A percentile compares a stretch with the other conserved stretches of the same genome.
phyloP scores from a whole-genome alignment of 2,797 vertebrate genomes.

The Liparis tanakae region DNA sequence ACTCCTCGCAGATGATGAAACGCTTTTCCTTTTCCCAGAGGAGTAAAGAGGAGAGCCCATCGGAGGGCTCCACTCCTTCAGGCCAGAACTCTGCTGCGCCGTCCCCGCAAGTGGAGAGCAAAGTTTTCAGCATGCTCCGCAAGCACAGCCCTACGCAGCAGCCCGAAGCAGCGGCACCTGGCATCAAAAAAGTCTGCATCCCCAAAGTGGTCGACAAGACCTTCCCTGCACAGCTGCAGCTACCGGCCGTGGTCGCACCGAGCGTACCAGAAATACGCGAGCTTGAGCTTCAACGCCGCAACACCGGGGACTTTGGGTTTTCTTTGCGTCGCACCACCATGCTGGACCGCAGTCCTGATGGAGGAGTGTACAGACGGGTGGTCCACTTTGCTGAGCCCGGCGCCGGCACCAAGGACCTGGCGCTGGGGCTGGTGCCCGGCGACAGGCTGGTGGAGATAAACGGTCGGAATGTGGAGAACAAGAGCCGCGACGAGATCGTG shows the following conservation, averaged over 20 bases:
- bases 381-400: slow-evolving; percentile 97
- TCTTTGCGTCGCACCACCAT: slow-evolving; percentile 95
- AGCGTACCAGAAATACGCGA: slow-evolving; percentile 84
- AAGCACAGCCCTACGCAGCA: slow-evolving; percentile 77
- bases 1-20: slow-evolving; percentile 95
- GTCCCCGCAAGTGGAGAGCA: slow-evolving; percentile 92
- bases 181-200: slow-evolving; percentile 73
- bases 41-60: slow-evolving; percentile 94
- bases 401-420: slow-evolving; percentile 95
- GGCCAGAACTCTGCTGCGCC: slow-evolving; percentile 92
- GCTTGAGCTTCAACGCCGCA: slow-evolving; percentile 92
- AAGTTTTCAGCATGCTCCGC: slow-evolving; percentile 86
- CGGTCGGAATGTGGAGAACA: slow-evolving; percentile 92
- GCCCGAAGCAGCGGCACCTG: slow-evolving; percentile 33
- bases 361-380: slow-evolving; percentile 89
- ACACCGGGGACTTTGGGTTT: slow-evolving; percentile 97
- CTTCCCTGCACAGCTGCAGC: slow-evolving; percentile 86
- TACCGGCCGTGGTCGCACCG: slow-evolving; percentile 87
- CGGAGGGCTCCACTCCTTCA: slow-evolving; percentile 93
- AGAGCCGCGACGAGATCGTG: slow-evolving; percentile 95
- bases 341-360: slow-evolving; percentile 90
- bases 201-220: slow-evolving; percentile 88
- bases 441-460: slow-evolving; percentile 97
- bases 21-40: slow-evolving; percentile 96
- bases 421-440: slow-evolving; percentile 92